Evolutionary conservation across 2,888 invertebrate genomes (phyloP), one percentile per base, ranked within the genome.

Genomic region (Endomychus coccineus): DNA sequence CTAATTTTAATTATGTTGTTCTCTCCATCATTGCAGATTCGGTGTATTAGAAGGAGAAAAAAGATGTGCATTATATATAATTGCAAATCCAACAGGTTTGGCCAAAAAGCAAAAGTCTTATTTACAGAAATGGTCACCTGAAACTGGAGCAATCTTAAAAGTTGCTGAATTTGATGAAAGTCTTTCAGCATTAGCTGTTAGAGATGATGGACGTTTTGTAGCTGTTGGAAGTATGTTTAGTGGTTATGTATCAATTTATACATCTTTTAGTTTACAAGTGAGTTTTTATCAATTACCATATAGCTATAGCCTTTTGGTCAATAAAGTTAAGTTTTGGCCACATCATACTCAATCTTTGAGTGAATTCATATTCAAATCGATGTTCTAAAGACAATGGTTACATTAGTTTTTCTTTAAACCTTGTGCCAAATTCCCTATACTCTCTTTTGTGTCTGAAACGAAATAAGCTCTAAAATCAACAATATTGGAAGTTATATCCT

Each of bases 171-270:
- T 83, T 38, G 73, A 77, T 37, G 90, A 91, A 67, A 80, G 83
- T 39, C 67, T 90, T 16, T 83, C 89, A 3, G 87, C 90, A 10
- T 69, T 92, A 45, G 85, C 91, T 1, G 88, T 89, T 15, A 73
- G 91, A 39, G 87, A 91, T 62, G 91, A 96, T 69, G 96, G 96
- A 0, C 71, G 86, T 40, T 97, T 88, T 67, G 76, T 95, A 2
- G 91, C 89, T 36, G 78, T 91, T 10, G 96, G 95, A 5, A 91
- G 91, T 23, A 92, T 95, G 86, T 86, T 86, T 58, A 84, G 84
- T 38, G 95, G 95, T 29, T 87, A 85, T 51, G 87, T 96, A 9
- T 81, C 86, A 46, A 83, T 96, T 49, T 89, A 88, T 58, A 77
- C 91, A 46, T 85, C 90, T 27, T 95, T 91, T 65, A 95, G 88